Conservation (phyloP, 2,888 invertebrate genomes). For the Diadegma fenestrale region DNA sequence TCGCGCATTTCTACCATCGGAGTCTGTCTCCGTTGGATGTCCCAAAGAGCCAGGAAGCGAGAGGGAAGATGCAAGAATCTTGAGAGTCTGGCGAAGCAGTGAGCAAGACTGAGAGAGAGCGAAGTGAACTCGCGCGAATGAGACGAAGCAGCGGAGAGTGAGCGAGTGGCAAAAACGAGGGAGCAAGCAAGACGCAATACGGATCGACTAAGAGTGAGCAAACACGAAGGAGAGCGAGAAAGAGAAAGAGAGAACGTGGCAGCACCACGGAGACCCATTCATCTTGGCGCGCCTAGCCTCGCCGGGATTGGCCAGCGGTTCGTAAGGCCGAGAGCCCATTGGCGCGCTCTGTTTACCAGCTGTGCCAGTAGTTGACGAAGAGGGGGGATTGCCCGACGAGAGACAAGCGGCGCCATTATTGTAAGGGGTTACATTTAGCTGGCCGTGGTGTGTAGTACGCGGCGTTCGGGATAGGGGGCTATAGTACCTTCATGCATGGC, state of each 20-base stretch:
- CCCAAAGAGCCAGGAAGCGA: conserved; percentile 86
- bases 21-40: conserved; percentile 3
- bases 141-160: conserved; percentile 63
- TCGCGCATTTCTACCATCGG: conserved; percentile 21
- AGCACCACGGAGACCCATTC: conserved; percentile 81
- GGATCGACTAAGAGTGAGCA: conserved; percentile 78
- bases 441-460: conserved; percentile 87
- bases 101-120: conserved; percentile 81
- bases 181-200: conserved; percentile 70
- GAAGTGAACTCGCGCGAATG: conserved; percentile 73
- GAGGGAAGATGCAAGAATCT: conserved; percentile 79
- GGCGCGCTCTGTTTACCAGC: conserved; percentile 85
- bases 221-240: conserved; percentile 61
- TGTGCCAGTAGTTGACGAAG: conserved; percentile 85
- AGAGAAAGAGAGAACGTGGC: conserved; percentile 61
- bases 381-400: conserved; percentile 80
- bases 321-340: conserved; percentile 81
- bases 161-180: conserved; percentile 65
- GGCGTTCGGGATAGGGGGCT: conserved; percentile 92
- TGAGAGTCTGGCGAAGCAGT: conserved; percentile 74
- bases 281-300: conserved; percentile 84
- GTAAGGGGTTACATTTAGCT: conserved; percentile 86
- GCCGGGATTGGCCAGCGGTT: conserved; percentile 81
- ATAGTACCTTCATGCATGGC: conserved; percentile 94
- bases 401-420: conserved; percentile 86